Evolutionary conservation across 2,113 vertebrate genomes (phyloP).

Genomic region (Ondatra zibethicus): DNA sequence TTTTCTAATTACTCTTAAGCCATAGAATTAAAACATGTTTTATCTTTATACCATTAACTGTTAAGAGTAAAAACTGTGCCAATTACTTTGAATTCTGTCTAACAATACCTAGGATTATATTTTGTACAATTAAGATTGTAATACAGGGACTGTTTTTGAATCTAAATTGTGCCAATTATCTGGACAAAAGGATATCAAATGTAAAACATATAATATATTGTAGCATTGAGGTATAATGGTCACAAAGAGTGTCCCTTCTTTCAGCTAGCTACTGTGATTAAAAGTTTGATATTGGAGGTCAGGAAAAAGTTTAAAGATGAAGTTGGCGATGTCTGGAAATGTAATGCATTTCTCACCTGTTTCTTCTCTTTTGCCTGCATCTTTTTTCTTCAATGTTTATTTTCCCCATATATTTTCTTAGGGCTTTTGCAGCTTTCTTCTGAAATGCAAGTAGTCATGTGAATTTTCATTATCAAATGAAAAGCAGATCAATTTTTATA

Average conservation of each 20-base stretch:
- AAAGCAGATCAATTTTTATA: constrained; percentile 54
- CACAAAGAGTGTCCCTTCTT: neutral
- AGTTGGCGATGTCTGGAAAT: neutral
- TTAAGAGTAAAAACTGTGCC: neutral
- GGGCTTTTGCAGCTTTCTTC: neutral
- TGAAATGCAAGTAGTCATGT: constrained; percentile 40
- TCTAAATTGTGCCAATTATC: constrained; percentile 29
- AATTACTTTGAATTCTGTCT: neutral
- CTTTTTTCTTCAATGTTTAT: constrained; percentile 15
- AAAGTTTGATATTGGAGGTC: neutral
- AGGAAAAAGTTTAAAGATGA: neutral
- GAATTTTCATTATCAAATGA: constrained; percentile 62
- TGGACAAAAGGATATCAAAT: neutral
- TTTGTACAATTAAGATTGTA: neutral
- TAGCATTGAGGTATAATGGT: neutral
- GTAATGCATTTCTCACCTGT: neutral
- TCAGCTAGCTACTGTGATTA: constrained; percentile 22
- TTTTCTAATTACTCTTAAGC: constrained; percentile 41
- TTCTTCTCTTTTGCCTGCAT: constrained; percentile 24
- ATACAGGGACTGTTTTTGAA: constrained; percentile 19
- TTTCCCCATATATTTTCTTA: constrained; percentile 23
- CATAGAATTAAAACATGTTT: constrained; percentile 44
- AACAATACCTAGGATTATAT: neutral
- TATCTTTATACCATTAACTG: constrained; percentile 14
- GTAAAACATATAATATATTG: constrained; percentile 20